Evolutionary conservation across 2,797 vertebrate species (phyloP).

Genomic region (Percopsis omiscomaycus): DNA sequence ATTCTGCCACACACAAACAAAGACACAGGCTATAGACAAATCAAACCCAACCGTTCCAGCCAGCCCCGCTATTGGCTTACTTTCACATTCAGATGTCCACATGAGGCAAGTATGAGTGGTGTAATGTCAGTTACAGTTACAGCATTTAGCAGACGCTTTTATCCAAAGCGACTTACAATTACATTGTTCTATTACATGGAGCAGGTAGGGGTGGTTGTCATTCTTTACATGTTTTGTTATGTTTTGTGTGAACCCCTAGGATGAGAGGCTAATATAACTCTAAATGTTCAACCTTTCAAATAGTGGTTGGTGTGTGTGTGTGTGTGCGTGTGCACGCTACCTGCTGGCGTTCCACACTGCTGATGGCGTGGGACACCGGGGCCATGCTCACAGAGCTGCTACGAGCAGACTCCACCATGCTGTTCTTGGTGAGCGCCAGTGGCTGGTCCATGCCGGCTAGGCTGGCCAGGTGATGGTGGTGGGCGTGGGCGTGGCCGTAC

Average conservation of each 20-base stretch:
- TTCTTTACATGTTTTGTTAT: too few species aligned
- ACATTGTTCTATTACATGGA: too few species aligned
- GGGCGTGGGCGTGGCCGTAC: slow-evolving; percentile 77
- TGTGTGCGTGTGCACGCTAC: slow-evolving; percentile 54
- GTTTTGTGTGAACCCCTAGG: too few species aligned
- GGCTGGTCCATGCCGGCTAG: slow-evolving; percentile 92
- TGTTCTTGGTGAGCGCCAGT: slow-evolving; percentile 96
- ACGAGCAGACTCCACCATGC: slow-evolving; percentile 81
- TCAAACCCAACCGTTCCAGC: background rate
- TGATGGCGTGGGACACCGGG: slow-evolving; percentile 71
- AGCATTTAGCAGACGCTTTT: too few species aligned
- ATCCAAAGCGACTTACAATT: too few species aligned
- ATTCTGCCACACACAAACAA: slow-evolving; percentile 79
- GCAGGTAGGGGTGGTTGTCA: too few species aligned
- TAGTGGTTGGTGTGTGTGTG: too few species aligned
- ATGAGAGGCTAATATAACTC: too few species aligned
- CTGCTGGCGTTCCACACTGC: slow-evolving; percentile 91
- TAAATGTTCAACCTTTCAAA: too few species aligned
- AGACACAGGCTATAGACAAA: background rate
- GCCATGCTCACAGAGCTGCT: slow-evolving; percentile 49
- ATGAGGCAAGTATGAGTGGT: too few species aligned
- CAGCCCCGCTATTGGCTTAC: background rate
- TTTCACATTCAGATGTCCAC: too few species aligned
- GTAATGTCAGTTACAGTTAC: too few species aligned
- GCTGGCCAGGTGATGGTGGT: slow-evolving; percentile 81